Base-by-base conservation (phyloP, 2,888 invertebrate species). In the Epistrophe eligans region DNA sequence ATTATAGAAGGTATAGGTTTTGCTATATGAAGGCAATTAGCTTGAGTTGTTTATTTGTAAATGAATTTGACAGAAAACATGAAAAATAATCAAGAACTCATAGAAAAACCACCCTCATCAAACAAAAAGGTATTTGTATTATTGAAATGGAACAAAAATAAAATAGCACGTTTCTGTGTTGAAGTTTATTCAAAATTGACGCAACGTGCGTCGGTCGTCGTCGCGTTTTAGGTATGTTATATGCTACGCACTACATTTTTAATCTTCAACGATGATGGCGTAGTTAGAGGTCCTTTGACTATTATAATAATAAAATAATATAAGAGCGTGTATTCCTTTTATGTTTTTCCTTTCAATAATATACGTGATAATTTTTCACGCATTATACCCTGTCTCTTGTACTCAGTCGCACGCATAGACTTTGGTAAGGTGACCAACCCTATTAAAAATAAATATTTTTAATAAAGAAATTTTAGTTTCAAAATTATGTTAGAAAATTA, bases 281-380 rank as follows among this genome's bases (percentile, higher is more conserved):
- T 76, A 79, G 70, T 67, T 55, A 28, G 72, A 80, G 64, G 32
- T 64, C 70, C 74, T 79, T 87, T 87, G 71, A 82, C 43, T 74
- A 43, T 58, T 35, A 38, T 58, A 11, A 35, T 48, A 55, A 77
- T 24, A 24, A 24, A n/a, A n/a, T n/a, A n/a, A 24, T 24, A 24
- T 24, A 24, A 24, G 24, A 1, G 58, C n/a, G 48, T 28, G 72
- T 67, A 43, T 58, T 76, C 28, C 35, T 70, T 24, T 74, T 71
- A 32, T 62, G 45, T 60, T 73, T 60, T 67, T 67, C 10, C 35
- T 38, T 28, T 57, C 15, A 55, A 11, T 66, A 50, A 58, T 58
- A 17, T 38, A 58, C 60, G 85, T 82, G 82, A 87, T 79, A 82
- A 87, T 82, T 87, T 79, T 87, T 79, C 85, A 87, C 82, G 74